Evolutionary conservation across 2,113 vertebrate genomes (phyloP).

Genomic region (Ctenomys sociabilis): DNA sequence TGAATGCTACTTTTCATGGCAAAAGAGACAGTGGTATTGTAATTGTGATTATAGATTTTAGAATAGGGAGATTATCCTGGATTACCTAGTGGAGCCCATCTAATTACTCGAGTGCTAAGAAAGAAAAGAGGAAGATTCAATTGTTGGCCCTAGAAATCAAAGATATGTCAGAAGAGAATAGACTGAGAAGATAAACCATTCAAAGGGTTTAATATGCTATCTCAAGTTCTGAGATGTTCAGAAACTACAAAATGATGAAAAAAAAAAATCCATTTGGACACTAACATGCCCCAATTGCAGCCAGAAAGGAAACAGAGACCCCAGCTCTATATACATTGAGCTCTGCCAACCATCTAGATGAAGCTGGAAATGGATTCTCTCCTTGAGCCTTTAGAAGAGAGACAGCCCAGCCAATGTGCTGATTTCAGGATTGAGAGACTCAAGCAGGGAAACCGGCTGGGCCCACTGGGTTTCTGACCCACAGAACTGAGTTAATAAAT

Average conservation of each 20-base stretch:
- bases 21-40: neutral
- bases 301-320: neutral
- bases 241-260: neutral
- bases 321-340: neutral
- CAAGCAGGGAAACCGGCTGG: neutral
- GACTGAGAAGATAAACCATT: neutral
- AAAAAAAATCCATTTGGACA: neutral
- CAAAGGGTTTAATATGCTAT: neutral
- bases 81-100: neutral
- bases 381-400: neutral
- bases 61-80: constrained; percentile 21
- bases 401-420: neutral
- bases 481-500: neutral
- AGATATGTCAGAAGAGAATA: neutral
- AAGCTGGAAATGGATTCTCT: neutral
- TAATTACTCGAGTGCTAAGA: constrained; percentile 27
- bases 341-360: neutral
- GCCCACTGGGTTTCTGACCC: neutral
- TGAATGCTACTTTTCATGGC: neutral
- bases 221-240: neutral
- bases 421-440: neutral
- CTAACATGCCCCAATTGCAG: neutral
- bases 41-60: constrained; percentile 12
- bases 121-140: neutral
- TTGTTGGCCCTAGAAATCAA: neutral